These are phyloP conservation scores for Nicator chloris DNA, from an alignment of 2,113 vertebrate species.

Conservation along the genomic window DNA sequence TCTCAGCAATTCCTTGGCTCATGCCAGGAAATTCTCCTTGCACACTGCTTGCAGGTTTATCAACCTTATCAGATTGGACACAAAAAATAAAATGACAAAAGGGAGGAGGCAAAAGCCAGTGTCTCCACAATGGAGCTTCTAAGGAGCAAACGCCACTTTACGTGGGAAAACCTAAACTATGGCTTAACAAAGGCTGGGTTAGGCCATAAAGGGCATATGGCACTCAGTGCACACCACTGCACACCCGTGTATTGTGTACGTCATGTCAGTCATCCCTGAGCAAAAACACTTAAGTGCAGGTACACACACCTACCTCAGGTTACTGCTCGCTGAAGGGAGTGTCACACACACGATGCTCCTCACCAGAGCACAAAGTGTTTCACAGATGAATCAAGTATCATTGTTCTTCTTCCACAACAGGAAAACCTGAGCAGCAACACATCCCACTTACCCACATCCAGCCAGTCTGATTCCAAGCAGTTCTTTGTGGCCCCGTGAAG, in stretches of 20 bases:
- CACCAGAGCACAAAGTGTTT: background rate
- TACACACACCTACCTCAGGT: background rate
- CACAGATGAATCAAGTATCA: background rate
- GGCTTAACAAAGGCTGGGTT: background rate
- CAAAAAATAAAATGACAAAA: background rate
- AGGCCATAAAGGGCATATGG: background rate
- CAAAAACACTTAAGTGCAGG: background rate
- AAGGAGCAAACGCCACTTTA: background rate
- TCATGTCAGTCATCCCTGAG: fast-evolving
- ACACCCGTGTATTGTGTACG: fast-evolving
- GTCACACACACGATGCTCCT: background rate
- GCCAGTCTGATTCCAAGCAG: background rate
- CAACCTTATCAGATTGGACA: background rate
- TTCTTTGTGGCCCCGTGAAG: background rate
- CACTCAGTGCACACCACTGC: background rate
- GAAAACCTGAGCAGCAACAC: background rate
- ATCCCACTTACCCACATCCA: background rate
- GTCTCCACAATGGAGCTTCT: background rate
- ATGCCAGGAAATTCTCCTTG: background rate
- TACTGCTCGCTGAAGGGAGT: fast-evolving
- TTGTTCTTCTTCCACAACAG: background rate
- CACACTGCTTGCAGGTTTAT: background rate
- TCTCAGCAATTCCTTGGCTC: background rate
- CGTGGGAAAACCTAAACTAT: background rate
- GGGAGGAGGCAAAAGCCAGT: fast-evolving